Conservation (phyloP, 2,797 vertebrate species). For the Xerus rutilus region DNA sequence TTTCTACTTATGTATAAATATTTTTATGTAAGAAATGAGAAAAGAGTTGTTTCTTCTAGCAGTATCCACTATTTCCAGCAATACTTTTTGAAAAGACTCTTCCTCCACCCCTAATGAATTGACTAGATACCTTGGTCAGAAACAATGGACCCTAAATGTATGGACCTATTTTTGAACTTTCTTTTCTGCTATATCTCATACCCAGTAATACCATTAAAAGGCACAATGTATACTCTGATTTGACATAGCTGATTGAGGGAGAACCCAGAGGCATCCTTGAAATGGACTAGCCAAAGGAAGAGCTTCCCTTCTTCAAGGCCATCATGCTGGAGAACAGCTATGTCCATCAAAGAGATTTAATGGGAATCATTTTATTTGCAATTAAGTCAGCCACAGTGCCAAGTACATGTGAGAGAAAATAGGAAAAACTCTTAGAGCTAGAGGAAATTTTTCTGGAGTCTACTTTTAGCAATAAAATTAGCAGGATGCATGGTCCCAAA, state of each 20-base stretch:
- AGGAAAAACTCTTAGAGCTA: background rate
- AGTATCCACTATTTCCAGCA: background rate
- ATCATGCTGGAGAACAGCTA: background rate
- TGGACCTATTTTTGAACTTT: background rate
- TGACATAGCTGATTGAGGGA: background rate
- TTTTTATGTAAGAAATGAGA: background rate
- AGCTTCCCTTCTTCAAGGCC: background rate
- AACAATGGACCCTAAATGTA: background rate
- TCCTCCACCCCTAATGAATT: background rate
- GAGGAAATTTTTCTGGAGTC: background rate
- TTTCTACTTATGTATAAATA: background rate
- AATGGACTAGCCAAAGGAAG: background rate
- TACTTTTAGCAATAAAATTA: background rate
- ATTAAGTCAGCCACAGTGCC: background rate
- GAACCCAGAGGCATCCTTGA: background rate
- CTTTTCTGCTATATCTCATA: background rate
- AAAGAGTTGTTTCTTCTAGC: background rate
- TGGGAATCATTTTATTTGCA: background rate
- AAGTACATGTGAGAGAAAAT: background rate
- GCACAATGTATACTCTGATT: background rate
- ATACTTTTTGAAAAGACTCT: background rate
- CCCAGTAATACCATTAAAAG: background rate
- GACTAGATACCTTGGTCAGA: background rate
- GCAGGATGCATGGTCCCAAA: background rate
- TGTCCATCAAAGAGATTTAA: background rate